Evolutionary conservation across 37 sponge, comb jelly and placozoan species (phyloP).

Genomic region (Spongilla lacustris): DNA sequence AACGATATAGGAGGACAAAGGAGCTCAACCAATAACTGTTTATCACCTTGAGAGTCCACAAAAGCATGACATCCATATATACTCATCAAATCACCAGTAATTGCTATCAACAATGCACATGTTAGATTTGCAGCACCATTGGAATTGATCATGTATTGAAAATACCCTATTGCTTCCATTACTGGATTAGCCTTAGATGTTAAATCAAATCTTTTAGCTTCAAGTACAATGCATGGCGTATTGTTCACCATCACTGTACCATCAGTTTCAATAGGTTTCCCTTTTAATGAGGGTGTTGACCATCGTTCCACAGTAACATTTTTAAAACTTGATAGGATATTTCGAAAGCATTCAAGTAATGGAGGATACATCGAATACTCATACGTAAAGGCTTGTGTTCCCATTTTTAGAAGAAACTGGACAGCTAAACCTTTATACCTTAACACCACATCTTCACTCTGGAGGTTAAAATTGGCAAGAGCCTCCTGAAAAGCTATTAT

Average conservation of each 20-base stretch:
- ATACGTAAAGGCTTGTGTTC: neutral
- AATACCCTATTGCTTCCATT: neutral
- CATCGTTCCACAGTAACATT: neutral
- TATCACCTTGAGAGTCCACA: neutral
- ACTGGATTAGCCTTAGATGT: too few species aligned
- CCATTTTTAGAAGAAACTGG: neutral
- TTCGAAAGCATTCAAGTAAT: neutral
- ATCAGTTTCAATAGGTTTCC: neutral
- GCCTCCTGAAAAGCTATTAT: neutral
- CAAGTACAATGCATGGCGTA: neutral
- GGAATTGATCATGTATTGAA: neutral
- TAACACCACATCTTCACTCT: neutral
- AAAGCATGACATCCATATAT: constrained; percentile 1
- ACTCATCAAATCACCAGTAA: neutral
- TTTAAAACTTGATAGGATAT: neutral
- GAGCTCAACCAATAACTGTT: neutral
- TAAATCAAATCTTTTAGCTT: neutral
- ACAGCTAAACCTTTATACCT: neutral
- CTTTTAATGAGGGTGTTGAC: neutral
- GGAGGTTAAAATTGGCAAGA: neutral
- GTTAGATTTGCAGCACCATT: neutral
- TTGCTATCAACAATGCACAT: neutral
- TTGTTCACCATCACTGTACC: neutral
- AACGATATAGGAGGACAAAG: neutral
- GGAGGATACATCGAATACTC: neutral